Percentiles rank a stretch among this genome's conserved stretches.
phyloP scores from a whole-genome alignment of 2,113 vertebrate species.

The Fregata magnificens region DNA sequence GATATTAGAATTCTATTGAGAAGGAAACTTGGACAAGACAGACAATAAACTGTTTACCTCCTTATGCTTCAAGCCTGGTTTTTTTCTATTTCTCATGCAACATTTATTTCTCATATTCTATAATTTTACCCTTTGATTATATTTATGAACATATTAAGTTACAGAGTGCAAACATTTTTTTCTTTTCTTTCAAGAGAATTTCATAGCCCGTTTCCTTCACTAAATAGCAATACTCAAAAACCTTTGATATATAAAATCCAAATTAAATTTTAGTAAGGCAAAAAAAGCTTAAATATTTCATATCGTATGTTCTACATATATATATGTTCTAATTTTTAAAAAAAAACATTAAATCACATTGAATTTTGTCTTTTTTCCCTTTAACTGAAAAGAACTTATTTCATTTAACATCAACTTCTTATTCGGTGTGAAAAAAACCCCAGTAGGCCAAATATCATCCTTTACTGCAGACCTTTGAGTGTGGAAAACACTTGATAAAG shows the following conservation, averaged over 20 bases:
- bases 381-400: background rate
- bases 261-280: background rate
- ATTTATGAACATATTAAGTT: background rate
- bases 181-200: background rate
- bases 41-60: background rate
- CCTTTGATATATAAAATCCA: background rate
- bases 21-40: background rate
- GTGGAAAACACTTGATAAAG: background rate
- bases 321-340: background rate
- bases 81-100: background rate
- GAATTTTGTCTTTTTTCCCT: background rate
- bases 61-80: background rate
- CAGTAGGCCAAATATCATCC: background rate
- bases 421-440: background rate
- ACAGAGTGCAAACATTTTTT: background rate
- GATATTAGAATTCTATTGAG: background rate
- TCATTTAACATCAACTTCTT: background rate
- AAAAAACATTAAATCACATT: background rate
- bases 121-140: background rate
- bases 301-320: background rate
- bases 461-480: background rate
- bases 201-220: background rate
- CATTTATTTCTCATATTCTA: background rate
- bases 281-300: background rate
- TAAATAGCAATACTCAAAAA: background rate